These are phyloP conservation scores for Pelosia muscerda DNA, from an alignment of 2,888 invertebrate genomes.

Conservation along the genomic window DNA sequence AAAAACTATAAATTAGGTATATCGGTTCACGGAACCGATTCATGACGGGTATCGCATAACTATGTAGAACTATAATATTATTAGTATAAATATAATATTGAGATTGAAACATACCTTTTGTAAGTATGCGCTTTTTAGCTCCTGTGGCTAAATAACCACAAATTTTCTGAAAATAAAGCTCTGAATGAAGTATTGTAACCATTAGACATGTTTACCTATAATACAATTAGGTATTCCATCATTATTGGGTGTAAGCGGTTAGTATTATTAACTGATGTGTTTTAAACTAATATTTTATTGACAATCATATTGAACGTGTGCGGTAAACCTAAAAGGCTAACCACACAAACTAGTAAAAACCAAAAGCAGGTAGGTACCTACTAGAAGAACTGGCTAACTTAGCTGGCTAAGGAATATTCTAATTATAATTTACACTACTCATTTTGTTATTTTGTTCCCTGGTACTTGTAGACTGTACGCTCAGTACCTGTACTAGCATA, in stretches of 20 bases:
- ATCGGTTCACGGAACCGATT: too few species aligned
- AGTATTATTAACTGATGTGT: too few species aligned
- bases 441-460: neutral
- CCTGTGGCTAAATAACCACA: slow-evolving; percentile 8
- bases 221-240: too few species aligned
- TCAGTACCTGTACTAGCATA: too few species aligned
- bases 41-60: neutral
- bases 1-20: too few species aligned
- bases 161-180: slow-evolving; percentile 12
- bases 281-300: too few species aligned
- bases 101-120: slow-evolving; percentile 14
- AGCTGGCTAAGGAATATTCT: too few species aligned
- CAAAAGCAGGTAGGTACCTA: neutral
- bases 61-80: too few species aligned
- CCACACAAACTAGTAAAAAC: too few species aligned
- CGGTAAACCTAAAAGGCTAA: too few species aligned
- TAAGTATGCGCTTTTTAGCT: neutral
- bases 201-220: neutral
- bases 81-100: neutral
- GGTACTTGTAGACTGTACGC: neutral
- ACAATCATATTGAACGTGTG: too few species aligned
- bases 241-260: too few species aligned
- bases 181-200: neutral
- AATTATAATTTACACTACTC: neutral
- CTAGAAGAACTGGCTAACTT: neutral